Evolutionary conservation across 2,888 invertebrate genomes (phyloP).

Genomic region (Brachypalpus laphriformis): DNA sequence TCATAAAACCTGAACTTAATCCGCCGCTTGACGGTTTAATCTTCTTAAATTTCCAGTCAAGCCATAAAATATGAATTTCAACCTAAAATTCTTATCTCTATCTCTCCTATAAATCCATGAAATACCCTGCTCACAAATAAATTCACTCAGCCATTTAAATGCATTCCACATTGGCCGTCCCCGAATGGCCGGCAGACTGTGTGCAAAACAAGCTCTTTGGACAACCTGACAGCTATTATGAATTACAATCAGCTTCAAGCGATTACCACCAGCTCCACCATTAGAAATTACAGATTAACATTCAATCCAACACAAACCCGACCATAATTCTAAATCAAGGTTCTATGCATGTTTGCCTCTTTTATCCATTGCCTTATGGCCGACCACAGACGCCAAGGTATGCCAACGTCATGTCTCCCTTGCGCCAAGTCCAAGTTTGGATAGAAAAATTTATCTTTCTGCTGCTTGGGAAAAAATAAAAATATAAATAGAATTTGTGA

Average conservation of each 20-base stretch:
- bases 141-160: constrained; percentile 29
- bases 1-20: background rate
- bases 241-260: constrained; percentile 33
- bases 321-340: constrained; percentile 52
- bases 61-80: constrained; percentile 20
- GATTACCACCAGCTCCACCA: background rate
- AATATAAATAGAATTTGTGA: constrained; percentile 53
- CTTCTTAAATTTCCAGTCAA: constrained; percentile 5
- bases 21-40: background rate
- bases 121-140: constrained; percentile 12
- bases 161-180: constrained; percentile 16
- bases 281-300: constrained; percentile 23
- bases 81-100: constrained; percentile 8
- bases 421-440: constrained; percentile 45
- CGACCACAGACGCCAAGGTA: background rate
- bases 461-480: background rate
- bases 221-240: constrained; percentile 35
- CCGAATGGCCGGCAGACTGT: background rate
- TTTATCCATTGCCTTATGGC: constrained; percentile 6
- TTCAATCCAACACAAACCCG: constrained; percentile 11
- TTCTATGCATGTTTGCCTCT: constrained; percentile 19
- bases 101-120: constrained; percentile 2
- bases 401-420: background rate
- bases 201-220: constrained; percentile 11
- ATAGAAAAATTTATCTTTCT: constrained; percentile 11